These are phyloP conservation scores for Sycophila sp. DNA, from an alignment of 1,140 invertebrate genomes.

Conservation along the genomic window DNA sequence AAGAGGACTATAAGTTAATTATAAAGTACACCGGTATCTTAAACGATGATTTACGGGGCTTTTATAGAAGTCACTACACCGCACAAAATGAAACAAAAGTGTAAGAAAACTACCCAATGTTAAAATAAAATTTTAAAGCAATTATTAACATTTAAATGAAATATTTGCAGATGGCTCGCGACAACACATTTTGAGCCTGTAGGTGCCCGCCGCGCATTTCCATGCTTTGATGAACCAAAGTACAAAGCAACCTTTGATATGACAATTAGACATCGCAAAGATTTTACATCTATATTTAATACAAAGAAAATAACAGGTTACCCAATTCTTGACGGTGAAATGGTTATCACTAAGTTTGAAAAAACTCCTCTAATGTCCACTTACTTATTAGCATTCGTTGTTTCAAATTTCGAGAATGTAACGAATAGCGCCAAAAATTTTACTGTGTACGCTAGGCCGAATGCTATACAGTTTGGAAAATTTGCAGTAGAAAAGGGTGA, in stretches of 20 bases:
- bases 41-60: constrained; percentile 74
- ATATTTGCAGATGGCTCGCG: constrained; percentile 54
- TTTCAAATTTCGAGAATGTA: constrained; percentile 71
- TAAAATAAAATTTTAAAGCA: not conserved
- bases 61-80: constrained; percentile 82
- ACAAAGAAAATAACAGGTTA: constrained; percentile 48
- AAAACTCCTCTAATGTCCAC: constrained; percentile 73
- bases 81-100: constrained; percentile 55
- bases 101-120: constrained; percentile 44
- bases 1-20: constrained; percentile 59
- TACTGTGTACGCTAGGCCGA: constrained; percentile 65
- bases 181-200: constrained; percentile 78
- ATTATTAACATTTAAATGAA: not conserved
- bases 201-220: constrained; percentile 75
- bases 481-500: constrained; percentile 55
- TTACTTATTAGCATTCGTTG: constrained; percentile 80
- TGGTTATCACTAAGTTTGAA: constrained; percentile 34
- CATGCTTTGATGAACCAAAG: constrained; percentile 79
- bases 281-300: constrained; percentile 63
- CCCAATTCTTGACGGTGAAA: constrained; percentile 44
- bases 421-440: constrained; percentile 21
- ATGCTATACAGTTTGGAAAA: constrained; percentile 65
- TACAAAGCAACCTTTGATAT: constrained; percentile 70
- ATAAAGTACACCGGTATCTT: constrained; percentile 68
- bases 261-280: constrained; percentile 58